Conservation (phyloP, 2,113 vertebrate genomes). For the Narcine bancroftii region DNA sequence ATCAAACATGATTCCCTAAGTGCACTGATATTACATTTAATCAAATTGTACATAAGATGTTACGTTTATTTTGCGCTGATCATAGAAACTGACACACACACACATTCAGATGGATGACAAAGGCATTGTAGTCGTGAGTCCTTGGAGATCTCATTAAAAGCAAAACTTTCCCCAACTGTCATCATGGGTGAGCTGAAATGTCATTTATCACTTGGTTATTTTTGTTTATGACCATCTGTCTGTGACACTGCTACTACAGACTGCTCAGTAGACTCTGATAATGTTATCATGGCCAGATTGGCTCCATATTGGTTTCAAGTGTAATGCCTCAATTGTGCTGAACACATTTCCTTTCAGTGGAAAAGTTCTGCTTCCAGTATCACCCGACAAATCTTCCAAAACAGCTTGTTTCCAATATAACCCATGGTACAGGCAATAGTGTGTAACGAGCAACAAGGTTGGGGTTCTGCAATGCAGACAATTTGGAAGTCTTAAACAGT, state of each 20-base stretch:
- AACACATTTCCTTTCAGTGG: not conserved
- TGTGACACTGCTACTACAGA: not conserved
- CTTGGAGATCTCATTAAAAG: constrained; percentile 36
- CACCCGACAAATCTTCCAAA: not conserved
- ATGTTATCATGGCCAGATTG: not conserved
- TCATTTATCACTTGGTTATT: constrained; percentile 36
- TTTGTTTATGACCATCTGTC: constrained; percentile 36
- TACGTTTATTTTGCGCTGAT: constrained; percentile 8
- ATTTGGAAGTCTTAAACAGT: not conserved
- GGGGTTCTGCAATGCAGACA: not conserved
- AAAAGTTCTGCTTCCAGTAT: not conserved
- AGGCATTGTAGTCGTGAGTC: constrained; percentile 30
- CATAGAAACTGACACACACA: constrained; percentile 3
- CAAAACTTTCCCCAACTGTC: constrained; percentile 35
- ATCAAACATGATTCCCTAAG: not conserved
- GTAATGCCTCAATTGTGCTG: not conserved
- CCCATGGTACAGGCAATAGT: not conserved
- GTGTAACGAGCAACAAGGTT: not conserved
- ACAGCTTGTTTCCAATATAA: not conserved
- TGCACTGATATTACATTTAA: not conserved
- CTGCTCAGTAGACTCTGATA: not conserved
- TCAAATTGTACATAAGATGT: constrained; percentile 8
- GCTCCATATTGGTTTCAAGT: constrained; percentile 10
- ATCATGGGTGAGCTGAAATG: constrained; percentile 35
- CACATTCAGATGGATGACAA: constrained; percentile 22